Percentiles rank a stretch among this genome's conserved stretches.
These are phyloP conservation scores for Chunga burmeisteri DNA, from an alignment of 2,113 vertebrate species.

Conservation along the genomic window DNA sequence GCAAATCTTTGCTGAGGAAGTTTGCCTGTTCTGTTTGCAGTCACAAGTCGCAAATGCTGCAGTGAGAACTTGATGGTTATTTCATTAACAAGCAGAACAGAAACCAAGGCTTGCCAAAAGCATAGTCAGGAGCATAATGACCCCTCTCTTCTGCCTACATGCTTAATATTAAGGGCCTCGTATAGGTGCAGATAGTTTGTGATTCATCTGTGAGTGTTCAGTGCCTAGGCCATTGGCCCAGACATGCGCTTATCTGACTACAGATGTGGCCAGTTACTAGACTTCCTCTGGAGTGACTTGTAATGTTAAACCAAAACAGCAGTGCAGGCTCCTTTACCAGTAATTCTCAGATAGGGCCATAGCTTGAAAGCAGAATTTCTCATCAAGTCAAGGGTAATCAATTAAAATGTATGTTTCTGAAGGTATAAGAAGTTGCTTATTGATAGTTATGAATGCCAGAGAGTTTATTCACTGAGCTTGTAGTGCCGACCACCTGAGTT, in stretches of 20 bases:
- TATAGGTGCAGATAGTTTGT: background rate
- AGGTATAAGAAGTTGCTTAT: background rate
- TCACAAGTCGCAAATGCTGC: background rate
- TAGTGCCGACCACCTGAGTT: background rate
- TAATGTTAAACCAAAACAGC: background rate
- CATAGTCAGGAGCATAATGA: background rate
- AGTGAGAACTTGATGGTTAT: background rate
- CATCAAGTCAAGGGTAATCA: background rate
- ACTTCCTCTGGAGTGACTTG: background rate
- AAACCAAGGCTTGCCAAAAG: background rate
- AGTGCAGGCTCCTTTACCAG: background rate
- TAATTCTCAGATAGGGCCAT: background rate
- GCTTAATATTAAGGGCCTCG: background rate
- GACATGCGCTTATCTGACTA: background rate
- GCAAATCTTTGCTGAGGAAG: background rate
- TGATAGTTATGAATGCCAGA: background rate
- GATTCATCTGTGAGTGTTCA: background rate
- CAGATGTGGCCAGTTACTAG: background rate
- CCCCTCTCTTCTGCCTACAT: background rate
- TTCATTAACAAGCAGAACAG: background rate
- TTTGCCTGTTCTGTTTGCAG: background rate
- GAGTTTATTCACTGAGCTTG: background rate
- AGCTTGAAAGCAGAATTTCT: background rate
- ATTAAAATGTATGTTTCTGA: background rate
- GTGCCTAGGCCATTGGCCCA: too few species aligned